Evolutionary conservation across 1,140 invertebrate species (phyloP), one percentile per base, ranked within the genome.

Genomic region (Eumaeus atala): DNA sequence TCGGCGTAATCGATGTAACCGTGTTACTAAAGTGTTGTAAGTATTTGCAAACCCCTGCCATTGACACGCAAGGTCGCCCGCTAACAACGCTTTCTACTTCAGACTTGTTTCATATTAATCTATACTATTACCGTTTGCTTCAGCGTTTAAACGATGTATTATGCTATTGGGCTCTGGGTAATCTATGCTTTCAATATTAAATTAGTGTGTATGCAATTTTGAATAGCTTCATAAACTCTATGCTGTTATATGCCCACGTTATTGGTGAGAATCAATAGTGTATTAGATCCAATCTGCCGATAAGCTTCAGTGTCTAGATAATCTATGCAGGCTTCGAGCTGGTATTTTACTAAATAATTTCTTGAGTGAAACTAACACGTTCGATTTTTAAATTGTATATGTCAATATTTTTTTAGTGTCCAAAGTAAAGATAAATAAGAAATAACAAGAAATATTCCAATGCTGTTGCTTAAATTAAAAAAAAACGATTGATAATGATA

Each of bases 151-250:
- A 84, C 75, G 79, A 82, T 80, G 75, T 83, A 79, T 77, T 77
- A 74, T 77, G 83, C 83, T 87, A 84, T 66, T 82, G 83, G 81
- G 83, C 80, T 83, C 78, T 71, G 80, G 83, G 83, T 83, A 80
- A 79, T 78, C 81, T 87, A 82, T 84, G 84, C 84, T 87, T 87
- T 84, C 79, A 72, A 84, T 87, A 87, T 87, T 83, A 77, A 78
- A 78, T 77, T 86, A 84, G 83, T 83, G 79, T 84, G 80, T 87
- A 84, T 84, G 81, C 81, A 75, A 82, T 68, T 77, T 72, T 81
- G 72, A 82, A 74, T 76, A 87, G 84, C 84, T 87, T 87, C 70
- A 80, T 84, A 85, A 83, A 72, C 67, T 79, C 75, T 87, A 81
- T 84, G 84, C 84, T 84, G 76, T 83, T 84, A 28, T 75, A 81